Base-by-base conservation (phyloP, 2,113 vertebrate genomes). In the Fukomys damarensis region DNA sequence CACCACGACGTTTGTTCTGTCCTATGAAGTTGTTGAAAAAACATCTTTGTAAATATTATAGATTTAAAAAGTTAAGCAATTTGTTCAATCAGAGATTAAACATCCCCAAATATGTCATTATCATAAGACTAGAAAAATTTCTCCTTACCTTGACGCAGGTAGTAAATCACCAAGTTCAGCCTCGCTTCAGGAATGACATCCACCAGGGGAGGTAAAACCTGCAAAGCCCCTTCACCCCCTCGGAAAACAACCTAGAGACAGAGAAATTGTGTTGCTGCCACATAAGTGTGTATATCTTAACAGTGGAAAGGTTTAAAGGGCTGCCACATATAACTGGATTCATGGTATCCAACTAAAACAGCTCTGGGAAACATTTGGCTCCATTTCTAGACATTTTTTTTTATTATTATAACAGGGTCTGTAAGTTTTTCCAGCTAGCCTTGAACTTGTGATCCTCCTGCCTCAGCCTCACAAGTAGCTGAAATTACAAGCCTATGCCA, bases 121-220 rank as follows among this genome's bases (percentile, higher is more conserved):
- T 61, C 83, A 24, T 56, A 93, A 98, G 74, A 96, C 20, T 16
- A 74, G 86, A 86, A 97, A 49, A 66, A 65, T 49, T 26, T 84
- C 95, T 92, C 43, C 97, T 97, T 97, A 99, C 99, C 99, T 99
- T 99, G 99, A 91, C 99, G 98, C 84, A 99, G 99, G 97, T 99
- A 99, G 98, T 99, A 99, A 98, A 99, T 99, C 96, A 99, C 99
- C 95, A 99, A 98, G 98, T 99, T 99, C 93, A 99, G 98, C 97
- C 99, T 98, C 24, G 99, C 99, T 98, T 99, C 99, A 9, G 99
- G 99, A 98, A 99, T 99, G 97, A 99, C 99, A 96, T 99, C 99
- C 77, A 99, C 99, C 94, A 99, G 97, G 35, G 99, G 99, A 97
- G 99, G 99, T 41, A 99, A 98, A 63, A 99, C 99, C 98, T 99